Evolutionary conservation across 2,888 invertebrate genomes (phyloP).

Genomic region (Pimpla rufipes): DNA sequence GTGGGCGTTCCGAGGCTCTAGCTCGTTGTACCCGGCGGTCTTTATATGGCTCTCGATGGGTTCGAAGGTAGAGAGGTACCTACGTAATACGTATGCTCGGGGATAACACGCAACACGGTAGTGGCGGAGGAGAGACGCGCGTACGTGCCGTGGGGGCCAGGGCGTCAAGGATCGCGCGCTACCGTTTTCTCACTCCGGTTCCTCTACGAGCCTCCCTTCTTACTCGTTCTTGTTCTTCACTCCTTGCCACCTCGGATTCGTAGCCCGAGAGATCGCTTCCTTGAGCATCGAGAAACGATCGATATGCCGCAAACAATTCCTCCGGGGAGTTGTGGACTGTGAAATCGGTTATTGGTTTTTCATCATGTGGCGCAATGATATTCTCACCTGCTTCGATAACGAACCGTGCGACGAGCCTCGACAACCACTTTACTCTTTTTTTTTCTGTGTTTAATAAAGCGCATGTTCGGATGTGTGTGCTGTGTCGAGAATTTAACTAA

Average conservation of each 20-base stretch:
- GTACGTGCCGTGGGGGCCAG: constrained; percentile 62
- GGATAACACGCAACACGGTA: constrained; percentile 52
- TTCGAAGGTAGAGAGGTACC: constrained; percentile 60
- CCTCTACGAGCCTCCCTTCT: constrained; percentile 29
- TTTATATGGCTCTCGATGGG: constrained; percentile 73
- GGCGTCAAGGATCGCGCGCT: constrained; percentile 59
- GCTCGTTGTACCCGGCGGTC: constrained; percentile 71
- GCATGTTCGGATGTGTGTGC: no score
- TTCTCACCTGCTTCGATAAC: no score
- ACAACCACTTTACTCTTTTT: no score
- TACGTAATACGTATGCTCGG: constrained; percentile 44
- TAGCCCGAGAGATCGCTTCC: constrained; percentile 15
- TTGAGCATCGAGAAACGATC: constrained; percentile 32
- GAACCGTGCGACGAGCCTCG: no score
- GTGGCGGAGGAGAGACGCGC: constrained; percentile 39
- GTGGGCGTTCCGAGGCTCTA: constrained; percentile 66
- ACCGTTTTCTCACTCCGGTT: constrained; percentile 66
- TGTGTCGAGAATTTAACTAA: no score
- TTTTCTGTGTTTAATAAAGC: no score
- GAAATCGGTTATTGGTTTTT: constrained; percentile 61
- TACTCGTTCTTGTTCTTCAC: background rate
- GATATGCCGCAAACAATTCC: constrained; percentile 12
- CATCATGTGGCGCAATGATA: constrained; percentile 32
- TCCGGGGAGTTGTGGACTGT: constrained; percentile 32
- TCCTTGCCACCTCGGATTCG: background rate